phyloP scores from a whole-genome alignment of 2,797 vertebrate species.

The Dermochelys coriacea region DNA sequence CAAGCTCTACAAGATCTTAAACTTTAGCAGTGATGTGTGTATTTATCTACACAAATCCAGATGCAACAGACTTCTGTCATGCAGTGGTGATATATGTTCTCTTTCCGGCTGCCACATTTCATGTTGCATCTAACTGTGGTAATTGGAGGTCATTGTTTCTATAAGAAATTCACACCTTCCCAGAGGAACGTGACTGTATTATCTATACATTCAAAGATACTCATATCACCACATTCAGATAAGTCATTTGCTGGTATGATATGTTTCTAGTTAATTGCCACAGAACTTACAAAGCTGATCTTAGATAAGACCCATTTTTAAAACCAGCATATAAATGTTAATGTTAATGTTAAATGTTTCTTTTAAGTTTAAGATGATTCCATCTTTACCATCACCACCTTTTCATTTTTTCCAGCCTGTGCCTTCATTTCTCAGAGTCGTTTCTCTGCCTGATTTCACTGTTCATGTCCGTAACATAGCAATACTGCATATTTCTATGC shows the following conservation, averaged over 20 bases:
- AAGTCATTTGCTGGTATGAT: background rate
- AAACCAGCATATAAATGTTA: background rate
- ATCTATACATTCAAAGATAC: background rate
- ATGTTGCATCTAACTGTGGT: background rate
- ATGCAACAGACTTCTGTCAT: background rate
- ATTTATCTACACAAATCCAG: slow-evolving; percentile 22
- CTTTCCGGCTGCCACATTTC: background rate
- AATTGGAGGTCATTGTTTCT: slow-evolving; percentile 27
- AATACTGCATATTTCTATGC: background rate
- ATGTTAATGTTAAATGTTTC: too few species aligned
- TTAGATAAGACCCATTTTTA: background rate
- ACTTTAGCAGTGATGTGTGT: background rate
- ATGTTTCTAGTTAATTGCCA: background rate
- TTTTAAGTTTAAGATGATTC: background rate
- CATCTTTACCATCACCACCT: background rate
- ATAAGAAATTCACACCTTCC: background rate
- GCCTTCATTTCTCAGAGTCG: background rate
- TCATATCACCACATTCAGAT: background rate
- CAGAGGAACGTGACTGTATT: background rate
- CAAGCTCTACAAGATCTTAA: slow-evolving; percentile 3
- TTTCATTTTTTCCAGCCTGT: background rate
- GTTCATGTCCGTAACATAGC: background rate
- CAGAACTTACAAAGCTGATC: background rate
- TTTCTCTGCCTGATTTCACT: background rate
- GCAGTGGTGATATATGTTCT: background rate